These are phyloP conservation scores for Nothocercus julius DNA, from an alignment of 2,113 vertebrate species.

Conservation along the genomic window DNA sequence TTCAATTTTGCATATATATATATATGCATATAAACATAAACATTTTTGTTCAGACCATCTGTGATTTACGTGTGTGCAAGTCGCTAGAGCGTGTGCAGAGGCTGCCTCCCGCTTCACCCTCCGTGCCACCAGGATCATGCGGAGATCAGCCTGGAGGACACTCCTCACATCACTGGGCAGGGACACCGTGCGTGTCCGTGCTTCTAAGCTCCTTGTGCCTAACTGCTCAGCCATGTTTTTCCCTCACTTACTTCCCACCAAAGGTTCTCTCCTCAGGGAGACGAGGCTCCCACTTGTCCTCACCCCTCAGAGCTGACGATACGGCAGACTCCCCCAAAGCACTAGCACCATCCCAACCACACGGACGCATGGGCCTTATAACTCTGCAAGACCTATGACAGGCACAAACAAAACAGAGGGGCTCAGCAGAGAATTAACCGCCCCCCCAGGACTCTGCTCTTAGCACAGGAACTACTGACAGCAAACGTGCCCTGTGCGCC, in stretches of 20 bases:
- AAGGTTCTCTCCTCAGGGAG: background rate
- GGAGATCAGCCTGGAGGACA: accelerated
- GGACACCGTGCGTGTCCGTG: accelerated
- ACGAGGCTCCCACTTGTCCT: accelerated
- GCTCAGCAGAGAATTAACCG: background rate
- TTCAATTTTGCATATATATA: background rate
- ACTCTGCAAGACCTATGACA: background rate
- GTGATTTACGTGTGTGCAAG: background rate
- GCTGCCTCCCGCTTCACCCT: background rate
- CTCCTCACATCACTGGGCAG: background rate
- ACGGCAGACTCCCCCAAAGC: background rate
- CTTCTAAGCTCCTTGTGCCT: background rate
- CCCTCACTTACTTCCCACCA: background rate
- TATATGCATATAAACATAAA: too few relatives aligned
- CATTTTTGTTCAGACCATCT: background rate
- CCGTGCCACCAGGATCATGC: accelerated
- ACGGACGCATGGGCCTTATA: accelerated
- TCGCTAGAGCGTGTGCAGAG: too few relatives aligned
- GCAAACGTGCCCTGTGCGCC: too few relatives aligned
- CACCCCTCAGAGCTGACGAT: background rate
- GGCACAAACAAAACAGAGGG: background rate
- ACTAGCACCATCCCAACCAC: background rate
- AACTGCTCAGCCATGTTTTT: background rate
- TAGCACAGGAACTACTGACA: too few relatives aligned
- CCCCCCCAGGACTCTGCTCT: too few relatives aligned